Evolutionary conservation across 2,888 invertebrate species (phyloP).

Genomic region (Dolichopus griseipennis): DNA sequence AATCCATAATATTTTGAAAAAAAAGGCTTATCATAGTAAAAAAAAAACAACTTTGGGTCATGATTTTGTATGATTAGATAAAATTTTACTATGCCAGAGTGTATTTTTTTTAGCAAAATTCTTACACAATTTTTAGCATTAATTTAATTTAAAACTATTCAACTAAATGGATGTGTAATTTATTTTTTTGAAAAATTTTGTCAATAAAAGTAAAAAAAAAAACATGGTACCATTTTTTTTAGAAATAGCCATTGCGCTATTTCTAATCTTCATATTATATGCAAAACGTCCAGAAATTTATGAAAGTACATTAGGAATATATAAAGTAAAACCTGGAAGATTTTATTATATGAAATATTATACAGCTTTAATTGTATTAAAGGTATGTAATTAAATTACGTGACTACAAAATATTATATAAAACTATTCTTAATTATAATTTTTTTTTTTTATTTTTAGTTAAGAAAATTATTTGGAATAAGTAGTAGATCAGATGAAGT

Average conservation of each 20-base stretch:
- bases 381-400: background rate
- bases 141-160: no score
- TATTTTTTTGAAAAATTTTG: no score
- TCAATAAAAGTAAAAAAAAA: no score
- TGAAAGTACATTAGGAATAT: background rate
- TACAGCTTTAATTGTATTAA: background rate
- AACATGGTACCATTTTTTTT: slow-evolving; percentile 8
- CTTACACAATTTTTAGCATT: no score
- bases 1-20: no score
- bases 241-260: background rate
- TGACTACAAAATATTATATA: no score
- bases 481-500: background rate
- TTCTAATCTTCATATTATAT: slow-evolving; percentile 5
- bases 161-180: no score
- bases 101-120: background rate
- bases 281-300: background rate
- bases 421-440: no score
- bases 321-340: background rate
- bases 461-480: background rate
- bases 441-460: background rate
- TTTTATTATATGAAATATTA: slow-evolving; percentile 9
- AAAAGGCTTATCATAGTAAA: background rate
- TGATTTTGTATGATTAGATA: background rate
- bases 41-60: background rate
- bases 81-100: background rate